Evolutionary conservation across 1,140 invertebrate genomes (phyloP).

Genomic region (Hyles vespertilio): DNA sequence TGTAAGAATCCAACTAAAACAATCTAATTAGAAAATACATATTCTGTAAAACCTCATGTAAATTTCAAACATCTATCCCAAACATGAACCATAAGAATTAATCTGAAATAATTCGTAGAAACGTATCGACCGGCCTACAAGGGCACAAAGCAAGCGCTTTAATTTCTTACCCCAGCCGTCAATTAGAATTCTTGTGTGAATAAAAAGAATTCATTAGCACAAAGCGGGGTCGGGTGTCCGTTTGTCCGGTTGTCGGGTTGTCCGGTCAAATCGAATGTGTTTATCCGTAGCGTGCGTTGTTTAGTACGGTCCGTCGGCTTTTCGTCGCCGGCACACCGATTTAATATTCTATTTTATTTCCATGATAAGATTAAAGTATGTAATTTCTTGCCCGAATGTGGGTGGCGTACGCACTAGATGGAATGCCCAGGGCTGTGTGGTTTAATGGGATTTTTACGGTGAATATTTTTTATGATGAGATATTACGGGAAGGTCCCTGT

Average conservation of each 20-base stretch:
- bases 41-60: no score
- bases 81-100: no score
- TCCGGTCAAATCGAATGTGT: constrained; percentile 57
- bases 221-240: constrained; percentile 12
- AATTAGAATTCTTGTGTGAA: constrained; percentile 5
- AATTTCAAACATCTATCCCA: no score
- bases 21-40: no score
- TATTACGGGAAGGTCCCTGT: no score
- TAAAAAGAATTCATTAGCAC: constrained; percentile 43
- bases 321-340: constrained; percentile 58
- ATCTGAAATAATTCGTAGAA: no score
- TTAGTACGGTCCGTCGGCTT: constrained; percentile 57
- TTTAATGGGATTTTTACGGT: no score
- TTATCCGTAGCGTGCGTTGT: constrained; percentile 42
- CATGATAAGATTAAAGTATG: constrained; percentile 74
- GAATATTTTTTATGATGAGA: no score
- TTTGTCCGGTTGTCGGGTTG: constrained; percentile 5
- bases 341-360: constrained; percentile 73
- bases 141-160: background rate
- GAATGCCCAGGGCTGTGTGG: constrained; percentile 38
- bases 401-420: constrained; percentile 47
- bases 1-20: no score
- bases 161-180: background rate
- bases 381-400: constrained; percentile 68
- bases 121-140: no score